phyloP scores from a whole-genome alignment of 2,797 vertebrate species.

The Mormyrus hasselquistii region DNA sequence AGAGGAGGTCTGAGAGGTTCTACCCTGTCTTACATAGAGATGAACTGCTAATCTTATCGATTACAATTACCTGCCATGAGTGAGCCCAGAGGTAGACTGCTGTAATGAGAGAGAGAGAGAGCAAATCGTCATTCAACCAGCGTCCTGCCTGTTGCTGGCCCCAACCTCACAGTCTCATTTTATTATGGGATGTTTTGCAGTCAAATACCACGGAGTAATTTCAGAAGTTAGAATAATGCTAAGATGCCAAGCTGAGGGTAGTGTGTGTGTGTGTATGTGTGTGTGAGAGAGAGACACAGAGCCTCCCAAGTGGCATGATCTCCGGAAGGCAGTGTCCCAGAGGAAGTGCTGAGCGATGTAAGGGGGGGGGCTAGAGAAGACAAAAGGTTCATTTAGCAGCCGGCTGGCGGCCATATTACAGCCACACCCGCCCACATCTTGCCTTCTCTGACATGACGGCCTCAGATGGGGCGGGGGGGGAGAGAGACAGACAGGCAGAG shows the following conservation, averaged over 20 bases:
- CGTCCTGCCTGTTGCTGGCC: background rate
- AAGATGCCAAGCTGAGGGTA: background rate
- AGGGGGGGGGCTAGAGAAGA: constrained; percentile 25
- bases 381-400: constrained; percentile 26
- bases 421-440: background rate
- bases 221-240: background rate
- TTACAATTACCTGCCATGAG: background rate
- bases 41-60: background rate
- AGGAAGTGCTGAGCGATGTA: constrained; percentile 19
- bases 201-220: background rate
- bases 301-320: background rate
- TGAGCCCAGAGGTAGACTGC: constrained; percentile 1
- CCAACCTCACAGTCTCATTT: background rate
- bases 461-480: background rate
- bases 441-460: background rate
- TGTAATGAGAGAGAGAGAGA: background rate
- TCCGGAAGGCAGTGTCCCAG: background rate
- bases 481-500: background rate
- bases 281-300: background rate
- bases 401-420: constrained; percentile 14
- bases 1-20: background rate
- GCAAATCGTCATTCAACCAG: background rate
- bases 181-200: background rate
- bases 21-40: background rate
- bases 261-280: constrained; percentile 2